Base-by-base conservation (phyloP, 53 echinoderm and acorn worm species). In the Echinarachnius parma region DNA sequence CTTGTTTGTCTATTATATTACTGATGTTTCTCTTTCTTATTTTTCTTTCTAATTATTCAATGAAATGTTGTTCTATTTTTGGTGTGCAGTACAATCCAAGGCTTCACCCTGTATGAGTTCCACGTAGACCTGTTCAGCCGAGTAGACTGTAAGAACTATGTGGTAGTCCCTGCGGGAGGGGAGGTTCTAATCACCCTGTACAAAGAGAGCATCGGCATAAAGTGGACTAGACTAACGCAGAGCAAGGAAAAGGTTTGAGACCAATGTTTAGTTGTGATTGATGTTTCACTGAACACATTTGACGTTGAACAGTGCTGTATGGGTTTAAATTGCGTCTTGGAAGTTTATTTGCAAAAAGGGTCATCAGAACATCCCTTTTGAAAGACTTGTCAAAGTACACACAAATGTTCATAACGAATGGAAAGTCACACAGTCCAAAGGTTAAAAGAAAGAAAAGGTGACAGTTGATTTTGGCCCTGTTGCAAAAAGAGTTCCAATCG, bases 111-210 rank as follows among this genome's bases (percentile, higher is more conserved):
- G 34, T 93, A 81, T 44, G 77, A 66, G 58, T 89, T 93, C 57
- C 66, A 78, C 28, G 29, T 89, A 37, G 66, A 80, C 19, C 64
- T 93, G 28, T 89, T 77, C 39, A 70, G 89, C 33, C 72, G 86
- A 20, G 86, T 93, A 18, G 75, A 75, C 56, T 75, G 76, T 19
- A 71, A 47, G 63, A 86, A 89, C 61, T 86, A 83, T 60, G 35
- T 42, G 19, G 80, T 65, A 23, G 61, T 57, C 16, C 34, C 77
- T 3, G 64, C 54, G 3, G 89, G 93, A 19, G 61, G 81, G 31
- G 93, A 93, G 60, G 86, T 93, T 15, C 66, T 93, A 16, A 86
- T 93, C 60, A 93, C 86, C 0, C 81, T 93, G 54, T 89, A 80
- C 61, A 93, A 93, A 65, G 82, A 86, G 58, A 82, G 82, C 20